Base-by-base conservation (phyloP, 2,113 vertebrate genomes). In the Scolopax mira region DNA sequence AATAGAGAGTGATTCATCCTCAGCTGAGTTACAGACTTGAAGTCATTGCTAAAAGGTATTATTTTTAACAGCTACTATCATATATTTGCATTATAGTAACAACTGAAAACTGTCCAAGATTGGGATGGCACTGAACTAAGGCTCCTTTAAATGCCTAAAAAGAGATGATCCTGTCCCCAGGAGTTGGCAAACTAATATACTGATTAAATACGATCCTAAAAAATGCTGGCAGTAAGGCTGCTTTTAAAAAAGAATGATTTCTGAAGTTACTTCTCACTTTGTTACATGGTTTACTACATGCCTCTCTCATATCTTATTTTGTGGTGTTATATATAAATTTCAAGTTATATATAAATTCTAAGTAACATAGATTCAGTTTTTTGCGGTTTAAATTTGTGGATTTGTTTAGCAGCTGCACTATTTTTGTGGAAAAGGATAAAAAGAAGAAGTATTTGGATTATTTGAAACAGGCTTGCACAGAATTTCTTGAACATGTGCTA, bases 1-100 rank as follows among this genome's bases (percentile, higher is more conserved):
- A 79, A 46, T 54, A 73, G n/a, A 67, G 73, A 72, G 58, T 93
- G 95, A 94, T 89, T 97, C 84, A 96, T 95, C 78, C 58, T 93
- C 89, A 94, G 78, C 81, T 92, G 94, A 94, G 70, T 81, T 95
- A 80, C 4, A 91, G 58, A 82, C 44, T 69, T 74, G 49, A 93
- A 95, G 33, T 39, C 23, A 39, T 72, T 92, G 66, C 49, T 85
- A 77, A 85, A 93, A 61, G 31, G 25, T 77, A 77, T 54, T 89
- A 77, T 94, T 90, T 91, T 95, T 94, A 96, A 69, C 67, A 42
- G 35, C 62, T 75, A 42, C 51, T 93, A 61, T 77, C 90, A 80
- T 42, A 33, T 9, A 57, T 75, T 95, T 57, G 42, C 37, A 52
- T 77, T 93, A 80, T 30, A 65, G 58, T 62, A 85, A 71, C 37